phyloP scores from a whole-genome alignment of 1,140 invertebrate genomes.

The Lasioglossum albipes region DNA sequence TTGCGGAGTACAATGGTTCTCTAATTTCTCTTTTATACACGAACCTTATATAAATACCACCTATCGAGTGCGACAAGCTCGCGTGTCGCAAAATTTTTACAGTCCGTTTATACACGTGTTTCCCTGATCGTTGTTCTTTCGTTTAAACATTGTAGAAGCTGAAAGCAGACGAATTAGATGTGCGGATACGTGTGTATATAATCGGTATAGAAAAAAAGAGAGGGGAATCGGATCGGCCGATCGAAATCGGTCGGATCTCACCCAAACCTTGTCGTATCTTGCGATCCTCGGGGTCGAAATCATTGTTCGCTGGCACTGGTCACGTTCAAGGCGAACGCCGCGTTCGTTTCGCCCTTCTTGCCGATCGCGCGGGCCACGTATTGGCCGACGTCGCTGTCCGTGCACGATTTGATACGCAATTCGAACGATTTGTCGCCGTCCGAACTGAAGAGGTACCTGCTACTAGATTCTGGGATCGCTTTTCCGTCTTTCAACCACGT shows the following conservation, averaged over 20 bases:
- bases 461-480: conserved; percentile 86
- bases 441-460: conserved; percentile 90
- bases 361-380: conserved; percentile 93
- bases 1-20: conserved; percentile 52
- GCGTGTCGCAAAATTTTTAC: conserved; percentile 20
- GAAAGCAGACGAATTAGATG: conserved; percentile 22
- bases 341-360: conserved; percentile 89
- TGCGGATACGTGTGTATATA: conserved; percentile 21
- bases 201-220: background rate
- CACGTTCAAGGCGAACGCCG: conserved; percentile 94
- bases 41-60: conserved; percentile 31
- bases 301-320: conserved; percentile 75
- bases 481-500: conserved; percentile 96
- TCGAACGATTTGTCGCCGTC: conserved; percentile 88
- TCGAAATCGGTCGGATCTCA: background rate
- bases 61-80: conserved; percentile 28
- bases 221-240: conserved; percentile 41
- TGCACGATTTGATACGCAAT: conserved; percentile 88
- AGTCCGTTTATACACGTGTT: conserved; percentile 25
- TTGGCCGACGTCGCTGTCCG: conserved; percentile 91
- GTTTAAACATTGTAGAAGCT: conserved; percentile 14
- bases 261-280: conserved; percentile 40
- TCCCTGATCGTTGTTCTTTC: conserved; percentile 1
- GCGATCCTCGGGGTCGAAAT: conserved; percentile 17
- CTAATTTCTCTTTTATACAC: conserved; percentile 53